phyloP scores from a whole-genome alignment of 2,113 vertebrate species.

The Hyla sarda region DNA sequence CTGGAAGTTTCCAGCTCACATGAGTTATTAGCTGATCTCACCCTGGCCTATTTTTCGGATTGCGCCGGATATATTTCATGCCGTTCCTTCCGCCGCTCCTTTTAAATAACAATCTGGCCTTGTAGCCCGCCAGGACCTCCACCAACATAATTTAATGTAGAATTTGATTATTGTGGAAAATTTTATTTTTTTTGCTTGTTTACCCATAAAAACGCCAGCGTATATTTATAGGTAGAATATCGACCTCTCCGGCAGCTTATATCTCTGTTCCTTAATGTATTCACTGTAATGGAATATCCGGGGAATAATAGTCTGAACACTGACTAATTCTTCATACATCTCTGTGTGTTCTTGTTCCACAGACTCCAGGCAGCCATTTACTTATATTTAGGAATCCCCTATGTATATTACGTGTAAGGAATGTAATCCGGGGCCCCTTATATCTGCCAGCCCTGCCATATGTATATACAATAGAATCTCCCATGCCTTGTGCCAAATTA shows the following conservation, averaged over 20 bases:
- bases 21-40: background rate
- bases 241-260: background rate
- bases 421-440: background rate
- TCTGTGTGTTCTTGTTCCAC: background rate
- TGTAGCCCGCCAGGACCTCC: background rate
- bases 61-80: background rate
- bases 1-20: background rate
- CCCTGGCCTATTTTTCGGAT: background rate
- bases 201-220: background rate
- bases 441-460: background rate
- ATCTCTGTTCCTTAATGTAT: background rate
- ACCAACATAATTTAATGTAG: constrained; percentile 21
- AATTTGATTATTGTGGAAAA: constrained; percentile 9
- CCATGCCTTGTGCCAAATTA: no score
- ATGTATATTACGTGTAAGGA: background rate
- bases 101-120: background rate
- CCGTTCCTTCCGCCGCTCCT: background rate
- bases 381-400: background rate
- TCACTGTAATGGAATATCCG: background rate
- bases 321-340: background rate
- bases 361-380: background rate
- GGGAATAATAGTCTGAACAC: background rate
- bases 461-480: background rate
- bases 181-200: constrained; percentile 20
- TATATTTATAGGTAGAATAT: constrained; percentile 35